Base-by-base conservation (phyloP, 1,140 invertebrate genomes). In the Hyles euphorbiae region DNA sequence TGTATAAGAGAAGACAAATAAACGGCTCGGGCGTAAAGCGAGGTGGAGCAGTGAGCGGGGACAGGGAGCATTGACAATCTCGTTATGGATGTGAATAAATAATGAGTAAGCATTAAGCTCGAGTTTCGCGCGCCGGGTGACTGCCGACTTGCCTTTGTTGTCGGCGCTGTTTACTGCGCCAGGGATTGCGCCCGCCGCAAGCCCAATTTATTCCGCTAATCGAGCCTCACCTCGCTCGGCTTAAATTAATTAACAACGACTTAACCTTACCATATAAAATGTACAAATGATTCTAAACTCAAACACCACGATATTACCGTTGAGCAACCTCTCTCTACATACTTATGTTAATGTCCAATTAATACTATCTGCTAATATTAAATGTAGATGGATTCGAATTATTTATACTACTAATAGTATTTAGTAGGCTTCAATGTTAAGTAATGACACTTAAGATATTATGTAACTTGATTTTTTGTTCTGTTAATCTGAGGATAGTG, bases 71-170 rank as follows among this genome's bases (percentile, higher is more conserved):
- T 78, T 76, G 77, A 77, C 77, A 82, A 85, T 85, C 76, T 83
- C 77, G 79, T 83, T 83, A 81, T 76, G 75, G 73, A 81, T 77
- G 77, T 85, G 81, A 86, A 86, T 88, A 86, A 86, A 86, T 84
- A 88, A 84, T 85, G 76, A 82, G 74, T 74, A 64, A 77, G 77
- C 78, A 84, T 82, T 83, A 77, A 78, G 75, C 70, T 67, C 68
- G 68, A 67, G 59, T 67, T 71, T 60, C 59, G 53, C 68, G 60
- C 68, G 60, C 5, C 36, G 65, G 68, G 73, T 72, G 67, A 65
- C 52, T 62, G 58, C 66, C 65, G 74, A 67, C 68, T 62, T 64
- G 78, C 70, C 78, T 88, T 83, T 83, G 81, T 86, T 83, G 79
- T 71, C 71, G 66, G 67, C 70, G 59, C 61, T 81, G 73, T 80